phyloP scores from a whole-genome alignment of 2,113 vertebrate species.

The Colossoma macropomum region DNA sequence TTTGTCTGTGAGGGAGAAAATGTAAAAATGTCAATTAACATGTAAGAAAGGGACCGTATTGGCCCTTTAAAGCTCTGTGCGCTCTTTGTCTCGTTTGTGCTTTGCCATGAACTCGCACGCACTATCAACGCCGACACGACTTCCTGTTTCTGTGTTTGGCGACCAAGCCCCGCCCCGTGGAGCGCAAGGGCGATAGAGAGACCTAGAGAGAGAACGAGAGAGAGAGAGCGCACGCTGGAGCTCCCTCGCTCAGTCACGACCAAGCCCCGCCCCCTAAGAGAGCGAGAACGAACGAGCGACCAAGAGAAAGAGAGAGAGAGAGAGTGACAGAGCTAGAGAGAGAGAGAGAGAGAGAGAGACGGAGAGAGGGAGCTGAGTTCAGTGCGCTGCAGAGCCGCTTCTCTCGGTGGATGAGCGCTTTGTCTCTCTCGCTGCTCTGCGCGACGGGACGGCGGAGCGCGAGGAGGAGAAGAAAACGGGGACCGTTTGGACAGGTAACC shows the following conservation, averaged over 20 bases:
- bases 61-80: no score
- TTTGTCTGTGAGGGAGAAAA: no score
- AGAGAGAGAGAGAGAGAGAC: no score
- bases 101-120: neutral
- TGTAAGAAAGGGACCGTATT: no score
- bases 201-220: no score
- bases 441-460: conserved; percentile 58
- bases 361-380: conserved; percentile 18
- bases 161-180: conserved; percentile 64
- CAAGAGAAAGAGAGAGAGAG: no score
- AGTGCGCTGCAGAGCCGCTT: conserved; percentile 51
- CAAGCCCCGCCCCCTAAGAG: conserved; percentile 64
- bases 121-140: neutral
- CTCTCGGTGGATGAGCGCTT: conserved; percentile 53
- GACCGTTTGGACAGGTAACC: conserved; percentile 60
- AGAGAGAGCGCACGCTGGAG: no score
- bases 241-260: neutral
- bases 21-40: no score
- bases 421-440: conserved; percentile 51
- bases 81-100: no score
- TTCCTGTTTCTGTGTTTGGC: conserved; percentile 36
- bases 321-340: no score
- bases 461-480: conserved; percentile 45
- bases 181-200: no score
- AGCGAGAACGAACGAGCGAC: neutral